Evolutionary conservation across 2,888 invertebrate species (phyloP).

Genomic region (Teinopalpus imperialis): DNA sequence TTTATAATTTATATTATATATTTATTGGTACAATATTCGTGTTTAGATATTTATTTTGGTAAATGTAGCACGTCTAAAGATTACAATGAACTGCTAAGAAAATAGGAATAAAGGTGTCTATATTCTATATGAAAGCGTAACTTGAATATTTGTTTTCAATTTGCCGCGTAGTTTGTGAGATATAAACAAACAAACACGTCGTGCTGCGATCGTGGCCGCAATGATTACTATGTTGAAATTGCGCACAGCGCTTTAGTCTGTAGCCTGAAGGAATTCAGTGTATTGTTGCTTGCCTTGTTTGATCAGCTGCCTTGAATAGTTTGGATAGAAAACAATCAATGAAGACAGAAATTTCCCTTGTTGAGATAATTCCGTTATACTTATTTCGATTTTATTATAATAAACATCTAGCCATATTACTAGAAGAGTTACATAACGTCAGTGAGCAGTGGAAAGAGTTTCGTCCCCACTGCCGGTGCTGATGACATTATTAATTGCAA

Average conservation of each 20-base stretch:
- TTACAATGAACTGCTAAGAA: no score
- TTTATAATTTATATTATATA: no score
- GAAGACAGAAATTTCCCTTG: constrained; percentile 3
- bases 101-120: no score
- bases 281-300: background rate
- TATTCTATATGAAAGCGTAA: background rate
- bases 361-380: background rate
- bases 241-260: background rate
- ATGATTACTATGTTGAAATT: constrained; percentile 3
- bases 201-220: background rate
- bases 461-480: no score
- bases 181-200: constrained; percentile 16
- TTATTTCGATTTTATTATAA: no score
- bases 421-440: no score
- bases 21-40: no score
- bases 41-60: no score
- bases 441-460: no score
- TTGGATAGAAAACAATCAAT: constrained; percentile 13
- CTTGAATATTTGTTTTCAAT: constrained; percentile 24
- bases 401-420: no score
- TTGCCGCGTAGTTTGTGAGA: constrained; percentile 14
- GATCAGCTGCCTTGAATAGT: background rate
- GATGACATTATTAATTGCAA: no score
- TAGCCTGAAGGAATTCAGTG: background rate
- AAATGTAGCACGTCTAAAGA: no score